Evolutionary conservation across 2,113 vertebrate genomes (phyloP).

Genomic region (Aspidoscelis tigris): DNA sequence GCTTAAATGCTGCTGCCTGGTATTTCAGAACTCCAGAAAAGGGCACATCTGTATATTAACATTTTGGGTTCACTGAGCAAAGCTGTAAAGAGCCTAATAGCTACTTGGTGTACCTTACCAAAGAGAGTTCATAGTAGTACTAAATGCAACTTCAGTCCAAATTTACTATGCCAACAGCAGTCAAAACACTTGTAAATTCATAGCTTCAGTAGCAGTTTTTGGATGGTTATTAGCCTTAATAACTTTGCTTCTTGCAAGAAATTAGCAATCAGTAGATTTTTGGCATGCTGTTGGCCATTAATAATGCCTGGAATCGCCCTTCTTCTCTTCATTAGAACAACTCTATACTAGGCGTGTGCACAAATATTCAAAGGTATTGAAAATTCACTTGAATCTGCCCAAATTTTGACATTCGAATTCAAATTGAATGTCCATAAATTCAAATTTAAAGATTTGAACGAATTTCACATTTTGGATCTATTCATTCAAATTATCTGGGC

Average conservation of each 20-base stretch:
- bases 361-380: no score
- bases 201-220: background rate
- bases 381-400: no score
- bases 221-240: background rate
- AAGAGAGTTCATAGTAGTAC: background rate
- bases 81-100: background rate
- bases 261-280: background rate
- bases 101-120: background rate
- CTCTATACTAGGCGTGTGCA: no score
- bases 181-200: background rate
- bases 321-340: no score
- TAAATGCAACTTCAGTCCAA: background rate
- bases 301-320: background rate
- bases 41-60: constrained; percentile 4
- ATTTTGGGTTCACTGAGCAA: constrained; percentile 16
- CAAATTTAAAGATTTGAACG: no score
- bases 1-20: background rate
- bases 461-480: no score
- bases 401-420: no score
- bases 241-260: background rate
- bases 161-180: background rate
- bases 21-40: constrained; percentile 10
- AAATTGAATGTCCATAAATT: no score
- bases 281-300: background rate
- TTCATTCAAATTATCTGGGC: no score